These are phyloP conservation scores for Kryptopterus vitreolus DNA, from an alignment of 2,797 vertebrate species.

Conservation along the genomic window DNA sequence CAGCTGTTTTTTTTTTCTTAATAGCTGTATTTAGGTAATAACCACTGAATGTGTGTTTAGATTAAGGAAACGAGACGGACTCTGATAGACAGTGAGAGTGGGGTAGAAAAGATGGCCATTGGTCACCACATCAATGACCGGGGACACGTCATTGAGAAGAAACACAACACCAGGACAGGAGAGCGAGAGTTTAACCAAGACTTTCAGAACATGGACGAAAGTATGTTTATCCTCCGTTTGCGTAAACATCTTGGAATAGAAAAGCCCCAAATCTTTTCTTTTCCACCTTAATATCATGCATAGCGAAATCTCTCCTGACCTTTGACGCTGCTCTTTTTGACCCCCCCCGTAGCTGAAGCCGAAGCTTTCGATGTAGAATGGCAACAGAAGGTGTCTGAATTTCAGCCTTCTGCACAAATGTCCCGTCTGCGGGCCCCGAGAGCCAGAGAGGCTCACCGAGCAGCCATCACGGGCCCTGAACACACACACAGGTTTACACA, in stretches of 20 bases:
- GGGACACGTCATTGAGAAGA: slow-evolving; percentile 86
- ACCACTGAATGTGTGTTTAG: slow-evolving; percentile 64
- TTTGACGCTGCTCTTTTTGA: slow-evolving; percentile 37
- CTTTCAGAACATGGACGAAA: slow-evolving; percentile 91
- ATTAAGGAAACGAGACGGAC: slow-evolving; percentile 86
- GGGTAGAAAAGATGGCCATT: slow-evolving; percentile 87
- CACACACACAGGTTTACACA: slow-evolving; percentile 34
- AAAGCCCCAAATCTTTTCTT: not conserved
- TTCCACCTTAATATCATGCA: not conserved
- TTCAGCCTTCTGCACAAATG: slow-evolving; percentile 65
- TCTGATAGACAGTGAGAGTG: slow-evolving; percentile 88
- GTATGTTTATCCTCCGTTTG: slow-evolving; percentile 69
- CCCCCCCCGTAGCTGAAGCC: slow-evolving; percentile 80
- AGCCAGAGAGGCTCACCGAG: slow-evolving; percentile 60
- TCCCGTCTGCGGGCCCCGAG: slow-evolving; percentile 64
- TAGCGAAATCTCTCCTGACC: slow-evolving; percentile 22
- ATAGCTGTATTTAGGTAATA: not conserved
- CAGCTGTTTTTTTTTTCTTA: not conserved
- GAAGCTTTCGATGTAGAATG: slow-evolving; percentile 87
- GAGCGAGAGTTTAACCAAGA: slow-evolving; percentile 89
- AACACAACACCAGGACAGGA: slow-evolving; percentile 86
- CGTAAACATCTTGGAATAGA: too few relatives aligned
- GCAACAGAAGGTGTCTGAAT: slow-evolving; percentile 81
- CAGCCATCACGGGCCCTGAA: slow-evolving; percentile 61
- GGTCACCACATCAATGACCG: slow-evolving; percentile 91